Evolutionary conservation across 2,113 vertebrate genomes (phyloP).

Genomic region (Oriolus oriolus): DNA sequence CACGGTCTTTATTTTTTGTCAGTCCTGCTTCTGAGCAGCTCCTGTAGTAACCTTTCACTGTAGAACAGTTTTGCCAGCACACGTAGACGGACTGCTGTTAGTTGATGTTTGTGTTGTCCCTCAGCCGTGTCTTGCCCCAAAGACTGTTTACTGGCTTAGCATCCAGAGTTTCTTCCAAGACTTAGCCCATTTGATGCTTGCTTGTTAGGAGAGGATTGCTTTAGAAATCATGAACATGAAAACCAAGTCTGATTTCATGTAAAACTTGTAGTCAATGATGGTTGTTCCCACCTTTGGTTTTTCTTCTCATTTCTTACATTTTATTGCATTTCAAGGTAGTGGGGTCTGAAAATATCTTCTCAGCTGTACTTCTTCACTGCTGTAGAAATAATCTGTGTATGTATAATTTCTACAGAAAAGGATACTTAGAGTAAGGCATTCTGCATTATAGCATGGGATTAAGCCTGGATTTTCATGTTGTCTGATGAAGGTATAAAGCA

Average conservation of each 20-base stretch:
- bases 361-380: not conserved
- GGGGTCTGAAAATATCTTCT: not conserved
- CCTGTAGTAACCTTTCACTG: not conserved
- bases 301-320: not conserved
- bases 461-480: not conserved
- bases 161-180: not conserved
- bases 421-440: not conserved
- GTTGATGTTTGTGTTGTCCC: not conserved
- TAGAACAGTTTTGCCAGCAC: not conserved
- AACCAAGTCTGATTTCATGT: not conserved
- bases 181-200: not conserved
- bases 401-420: not conserved
- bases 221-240: not conserved
- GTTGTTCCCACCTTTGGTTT: not conserved
- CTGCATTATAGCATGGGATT: fast-evolving
- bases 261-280: not conserved
- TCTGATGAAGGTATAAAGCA: not conserved
- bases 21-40: not conserved
- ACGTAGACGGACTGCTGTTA: fast-evolving
- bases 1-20: not conserved
- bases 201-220: not conserved
- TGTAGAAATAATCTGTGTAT: not conserved
- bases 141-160: not conserved
- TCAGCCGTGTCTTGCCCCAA: not conserved
- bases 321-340: not conserved